These are phyloP conservation scores for Hycleus phaleratus DNA, from an alignment of 1,140 invertebrate genomes.

Conservation along the genomic window DNA sequence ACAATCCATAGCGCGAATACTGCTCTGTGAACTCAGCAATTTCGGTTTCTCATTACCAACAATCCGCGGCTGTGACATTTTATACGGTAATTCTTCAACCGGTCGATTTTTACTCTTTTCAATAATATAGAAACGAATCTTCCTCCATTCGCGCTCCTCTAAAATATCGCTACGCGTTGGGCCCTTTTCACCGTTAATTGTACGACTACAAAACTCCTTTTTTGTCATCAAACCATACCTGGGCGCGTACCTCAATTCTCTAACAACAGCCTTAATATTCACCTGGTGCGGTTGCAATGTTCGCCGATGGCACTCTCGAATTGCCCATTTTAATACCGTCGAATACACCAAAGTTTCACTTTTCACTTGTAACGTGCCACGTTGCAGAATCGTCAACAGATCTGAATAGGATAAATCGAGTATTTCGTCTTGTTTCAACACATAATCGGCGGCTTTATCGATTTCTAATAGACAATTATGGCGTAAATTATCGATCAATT, in stretches of 20 bases:
- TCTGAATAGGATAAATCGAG: constrained; percentile 33
- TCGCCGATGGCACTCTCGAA: constrained; percentile 27
- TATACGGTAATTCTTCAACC: constrained; percentile 29
- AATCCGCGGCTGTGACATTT: constrained; percentile 23
- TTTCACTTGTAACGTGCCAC: constrained; percentile 33
- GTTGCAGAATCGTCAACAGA: constrained; percentile 27
- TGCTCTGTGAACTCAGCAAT: constrained; percentile 20
- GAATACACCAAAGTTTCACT: constrained; percentile 33
- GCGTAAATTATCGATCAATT: constrained; percentile 29
- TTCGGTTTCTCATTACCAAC: constrained; percentile 23
- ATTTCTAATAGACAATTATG: constrained; percentile 36
- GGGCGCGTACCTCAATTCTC: constrained; percentile 32
- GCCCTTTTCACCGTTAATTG: constrained; percentile 29
- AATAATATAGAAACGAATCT: constrained; percentile 32
- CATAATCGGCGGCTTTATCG: constrained; percentile 33
- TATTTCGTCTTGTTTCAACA: constrained; percentile 33
- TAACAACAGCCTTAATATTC: constrained; percentile 31
- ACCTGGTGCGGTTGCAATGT: constrained; percentile 19
- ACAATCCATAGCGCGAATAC: constrained; percentile 12
- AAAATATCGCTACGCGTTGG: constrained; percentile 33
- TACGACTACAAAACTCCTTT: constrained; percentile 30
- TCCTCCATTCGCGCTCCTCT: constrained; percentile 31
- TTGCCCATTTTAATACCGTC: constrained; percentile 32
- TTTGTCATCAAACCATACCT: constrained; percentile 36
- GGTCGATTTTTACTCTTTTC: constrained; percentile 28